A percentile compares a stretch with the other conserved stretches of the same genome.
Evolutionary conservation across 2,797 vertebrate genomes (phyloP).

Genomic region (Harpagifer antarcticus): DNA sequence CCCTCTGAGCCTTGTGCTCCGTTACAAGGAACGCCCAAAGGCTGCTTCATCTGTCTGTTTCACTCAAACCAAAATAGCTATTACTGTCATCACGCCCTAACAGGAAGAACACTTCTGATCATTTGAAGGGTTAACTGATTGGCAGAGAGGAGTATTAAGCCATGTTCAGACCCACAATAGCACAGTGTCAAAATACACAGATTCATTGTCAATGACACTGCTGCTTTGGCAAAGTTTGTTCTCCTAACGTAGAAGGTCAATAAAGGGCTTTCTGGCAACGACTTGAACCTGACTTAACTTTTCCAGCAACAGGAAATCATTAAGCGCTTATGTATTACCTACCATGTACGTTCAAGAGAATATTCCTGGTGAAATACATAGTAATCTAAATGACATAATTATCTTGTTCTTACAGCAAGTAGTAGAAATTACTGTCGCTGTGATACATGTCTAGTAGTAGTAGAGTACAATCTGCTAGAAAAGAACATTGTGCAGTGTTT

Average conservation of each 20-base stretch:
- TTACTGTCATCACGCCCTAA: slow-evolving; percentile 38
- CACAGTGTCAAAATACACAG: slow-evolving; percentile 7
- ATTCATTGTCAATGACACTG: neutral
- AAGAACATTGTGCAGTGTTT: neutral
- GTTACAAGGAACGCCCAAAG: slow-evolving; percentile 53
- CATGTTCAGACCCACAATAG: slow-evolving; percentile 5
- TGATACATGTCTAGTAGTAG: neutral
- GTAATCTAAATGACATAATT: neutral
- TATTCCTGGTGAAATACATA: neutral
- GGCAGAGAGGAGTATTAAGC: slow-evolving; percentile 10
- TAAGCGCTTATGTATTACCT: neutral
- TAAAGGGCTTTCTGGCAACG: neutral
- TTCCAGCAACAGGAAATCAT: neutral
- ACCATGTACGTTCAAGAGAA: neutral
- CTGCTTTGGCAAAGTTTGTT: neutral
- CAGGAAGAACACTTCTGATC: slow-evolving; percentile 18
- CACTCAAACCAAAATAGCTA: slow-evolving; percentile 46
- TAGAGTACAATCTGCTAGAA: too few relatives aligned
- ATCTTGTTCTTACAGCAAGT: neutral
- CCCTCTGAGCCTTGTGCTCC: slow-evolving; percentile 62
- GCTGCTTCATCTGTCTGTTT: slow-evolving; percentile 53
- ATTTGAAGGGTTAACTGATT: slow-evolving; percentile 28
- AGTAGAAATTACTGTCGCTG: neutral
- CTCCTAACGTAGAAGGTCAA: neutral
- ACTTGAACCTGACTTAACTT: neutral